phyloP scores from a whole-genome alignment of 1,140 invertebrate species.

The Lordiphosa stackelbergi region DNA sequence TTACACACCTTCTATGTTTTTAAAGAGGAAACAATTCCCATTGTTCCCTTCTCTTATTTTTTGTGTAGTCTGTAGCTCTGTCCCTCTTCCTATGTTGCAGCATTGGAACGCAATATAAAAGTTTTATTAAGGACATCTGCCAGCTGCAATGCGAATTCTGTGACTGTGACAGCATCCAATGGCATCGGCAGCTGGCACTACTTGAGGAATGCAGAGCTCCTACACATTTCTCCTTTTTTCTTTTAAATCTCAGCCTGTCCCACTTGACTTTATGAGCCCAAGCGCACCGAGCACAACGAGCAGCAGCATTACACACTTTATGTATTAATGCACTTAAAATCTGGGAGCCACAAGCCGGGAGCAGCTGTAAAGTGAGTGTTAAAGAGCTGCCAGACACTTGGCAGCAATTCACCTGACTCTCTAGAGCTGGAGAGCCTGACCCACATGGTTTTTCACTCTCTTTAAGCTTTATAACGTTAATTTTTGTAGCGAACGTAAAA shows the following conservation, averaged over 20 bases:
- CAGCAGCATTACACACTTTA: constrained; percentile 22
- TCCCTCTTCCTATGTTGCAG: no score
- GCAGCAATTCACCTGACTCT: constrained; percentile 38
- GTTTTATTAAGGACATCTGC: constrained; percentile 50
- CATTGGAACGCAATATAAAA: constrained; percentile 59
- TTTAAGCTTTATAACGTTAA: constrained; percentile 48
- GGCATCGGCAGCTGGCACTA: constrained; percentile 34
- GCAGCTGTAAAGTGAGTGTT: constrained; percentile 49
- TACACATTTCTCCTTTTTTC: constrained; percentile 13
- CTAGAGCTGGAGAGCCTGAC: constrained; percentile 2
- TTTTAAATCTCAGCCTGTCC: constrained; percentile 45
- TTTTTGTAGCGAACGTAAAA: constrained; percentile 13
- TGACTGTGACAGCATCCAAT: constrained; percentile 25
- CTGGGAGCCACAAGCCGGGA: constrained; percentile 13
- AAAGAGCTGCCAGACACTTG: constrained; percentile 59
- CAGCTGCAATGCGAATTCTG: constrained; percentile 40
- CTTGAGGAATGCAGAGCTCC: constrained; percentile 30
- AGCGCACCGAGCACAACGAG: neutral
- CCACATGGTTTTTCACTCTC: constrained; percentile 1
- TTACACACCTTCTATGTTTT: no score
- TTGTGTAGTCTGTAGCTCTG: no score
- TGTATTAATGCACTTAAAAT: constrained; percentile 62
- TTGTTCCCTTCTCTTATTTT: no score
- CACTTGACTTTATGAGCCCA: constrained; percentile 52
- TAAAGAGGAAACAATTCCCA: no score